These are phyloP conservation scores for Ernsta delagoae DNA, from an alignment of 2,888 invertebrate species.

Conservation along the genomic window DNA sequence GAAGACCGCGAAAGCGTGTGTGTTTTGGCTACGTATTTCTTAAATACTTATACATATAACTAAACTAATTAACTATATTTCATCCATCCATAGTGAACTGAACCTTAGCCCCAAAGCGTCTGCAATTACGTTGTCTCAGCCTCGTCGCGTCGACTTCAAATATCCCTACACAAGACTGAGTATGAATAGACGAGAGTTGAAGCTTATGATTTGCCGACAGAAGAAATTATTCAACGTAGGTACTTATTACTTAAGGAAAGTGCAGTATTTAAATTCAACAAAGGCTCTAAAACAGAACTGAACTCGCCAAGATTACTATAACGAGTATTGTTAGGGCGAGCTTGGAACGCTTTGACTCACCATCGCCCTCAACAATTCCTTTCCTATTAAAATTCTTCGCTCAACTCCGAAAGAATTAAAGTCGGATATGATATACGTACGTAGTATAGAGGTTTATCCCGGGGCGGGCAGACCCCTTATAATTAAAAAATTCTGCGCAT, in stretches of 20 bases:
- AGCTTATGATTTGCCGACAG: constrained; percentile 32
- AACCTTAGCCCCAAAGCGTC: not conserved
- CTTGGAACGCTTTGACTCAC: constrained; percentile 66
- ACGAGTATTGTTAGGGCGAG: constrained; percentile 61
- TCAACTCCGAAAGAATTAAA: constrained; percentile 62
- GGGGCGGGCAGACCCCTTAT: constrained; percentile 30
- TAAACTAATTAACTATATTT: not conserved
- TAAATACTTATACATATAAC: no score
- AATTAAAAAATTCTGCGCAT: constrained; percentile 36
- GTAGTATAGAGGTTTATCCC: constrained; percentile 23
- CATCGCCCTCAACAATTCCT: constrained; percentile 62
- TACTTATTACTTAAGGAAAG: constrained; percentile 40
- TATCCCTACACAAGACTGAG: constrained; percentile 20
- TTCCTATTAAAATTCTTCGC: constrained; percentile 77
- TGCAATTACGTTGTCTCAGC: constrained; percentile 30
- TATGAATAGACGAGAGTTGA: constrained; percentile 25
- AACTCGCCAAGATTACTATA: constrained; percentile 42
- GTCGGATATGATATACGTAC: constrained; percentile 41
- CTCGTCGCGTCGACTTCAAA: constrained; percentile 20
- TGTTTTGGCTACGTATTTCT: no score
- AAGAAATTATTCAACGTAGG: constrained; percentile 42
- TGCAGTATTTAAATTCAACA: constrained; percentile 41
- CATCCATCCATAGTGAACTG: not conserved
- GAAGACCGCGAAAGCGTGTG: no score
- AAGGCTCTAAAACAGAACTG: constrained; percentile 33